A percentile compares a stretch with the other conserved stretches of the same genome.
Evolutionary conservation across 1,140 invertebrate genomes (phyloP).

Genomic region (Diabrotica undecimpunctata): DNA sequence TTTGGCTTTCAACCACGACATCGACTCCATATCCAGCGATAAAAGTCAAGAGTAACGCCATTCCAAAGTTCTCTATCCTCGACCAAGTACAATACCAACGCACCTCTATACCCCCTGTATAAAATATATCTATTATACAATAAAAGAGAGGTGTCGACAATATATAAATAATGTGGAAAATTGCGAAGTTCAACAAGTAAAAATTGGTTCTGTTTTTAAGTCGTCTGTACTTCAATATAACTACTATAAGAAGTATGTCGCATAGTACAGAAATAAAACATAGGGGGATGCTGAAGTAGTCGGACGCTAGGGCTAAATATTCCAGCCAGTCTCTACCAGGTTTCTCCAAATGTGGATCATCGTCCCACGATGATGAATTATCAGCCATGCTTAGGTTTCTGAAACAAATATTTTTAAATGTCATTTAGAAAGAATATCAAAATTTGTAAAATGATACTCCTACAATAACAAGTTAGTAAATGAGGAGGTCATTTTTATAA

Average conservation of each 20-base stretch:
- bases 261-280: constrained; percentile 16
- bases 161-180: constrained; percentile 22
- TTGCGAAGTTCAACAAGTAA: constrained; percentile 25
- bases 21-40: constrained; percentile 20
- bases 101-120: constrained; percentile 8
- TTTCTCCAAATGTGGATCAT: constrained; percentile 14
- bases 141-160: constrained; percentile 13
- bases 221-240: constrained; percentile 25
- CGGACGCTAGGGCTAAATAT: constrained; percentile 4
- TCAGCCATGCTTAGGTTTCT: background rate
- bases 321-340: constrained; percentile 6
- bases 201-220: constrained; percentile 25
- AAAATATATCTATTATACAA: constrained; percentile 22
- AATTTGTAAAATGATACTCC: too few species aligned
- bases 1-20: background rate
- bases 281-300: constrained; percentile 22
- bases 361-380: constrained; percentile 5
- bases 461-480: too few species aligned
- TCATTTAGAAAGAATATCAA: background rate
- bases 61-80: constrained; percentile 22
- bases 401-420: background rate
- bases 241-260: constrained; percentile 22
- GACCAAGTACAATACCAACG: constrained; percentile 24
- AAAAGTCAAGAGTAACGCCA: constrained; percentile 20
- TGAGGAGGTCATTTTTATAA: too few species aligned